A percentile compares a stretch with the other conserved stretches of the same genome.
phyloP scores from a whole-genome alignment of 2,888 invertebrate species.

The Monochamus alternatus region DNA sequence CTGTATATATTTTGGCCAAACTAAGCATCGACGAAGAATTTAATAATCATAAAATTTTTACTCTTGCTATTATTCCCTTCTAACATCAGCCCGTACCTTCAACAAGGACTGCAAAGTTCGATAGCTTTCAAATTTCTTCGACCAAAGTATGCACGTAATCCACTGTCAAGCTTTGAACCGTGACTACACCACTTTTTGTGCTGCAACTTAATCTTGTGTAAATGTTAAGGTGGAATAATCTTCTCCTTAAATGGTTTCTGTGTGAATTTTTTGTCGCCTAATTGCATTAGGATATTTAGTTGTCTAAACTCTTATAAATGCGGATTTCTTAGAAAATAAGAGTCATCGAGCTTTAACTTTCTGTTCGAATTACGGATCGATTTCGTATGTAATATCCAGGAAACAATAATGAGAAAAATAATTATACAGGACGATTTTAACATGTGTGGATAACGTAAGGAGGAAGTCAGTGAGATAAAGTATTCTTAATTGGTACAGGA shows the following conservation, averaged over 20 bases:
- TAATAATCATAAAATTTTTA: too few relatives aligned
- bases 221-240: constrained; percentile 16
- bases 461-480: too few relatives aligned
- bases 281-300: constrained; percentile 20
- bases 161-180: constrained; percentile 32
- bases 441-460: too few relatives aligned
- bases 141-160: constrained; percentile 29
- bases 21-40: too few relatives aligned
- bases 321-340: neutral
- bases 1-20: too few relatives aligned
- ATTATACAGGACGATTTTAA: too few relatives aligned
- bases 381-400: neutral
- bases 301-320: constrained; percentile 1
- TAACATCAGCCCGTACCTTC: neutral
- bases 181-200: constrained; percentile 30
- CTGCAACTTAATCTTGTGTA: constrained; percentile 26
- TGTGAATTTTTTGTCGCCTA: constrained; percentile 24
- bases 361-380: neutral
- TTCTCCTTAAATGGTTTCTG: constrained; percentile 20
- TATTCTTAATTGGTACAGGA: too few relatives aligned
- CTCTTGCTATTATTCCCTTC: neutral
- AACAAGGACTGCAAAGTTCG: constrained; percentile 2
- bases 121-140: constrained; percentile 20
- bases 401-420: too few relatives aligned
- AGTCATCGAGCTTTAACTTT: neutral